A percentile compares a stretch with the other conserved stretches of the same genome.
These are phyloP conservation scores for Parotia lawesii DNA, from an alignment of 2,113 vertebrate genomes.

Conservation along the genomic window DNA sequence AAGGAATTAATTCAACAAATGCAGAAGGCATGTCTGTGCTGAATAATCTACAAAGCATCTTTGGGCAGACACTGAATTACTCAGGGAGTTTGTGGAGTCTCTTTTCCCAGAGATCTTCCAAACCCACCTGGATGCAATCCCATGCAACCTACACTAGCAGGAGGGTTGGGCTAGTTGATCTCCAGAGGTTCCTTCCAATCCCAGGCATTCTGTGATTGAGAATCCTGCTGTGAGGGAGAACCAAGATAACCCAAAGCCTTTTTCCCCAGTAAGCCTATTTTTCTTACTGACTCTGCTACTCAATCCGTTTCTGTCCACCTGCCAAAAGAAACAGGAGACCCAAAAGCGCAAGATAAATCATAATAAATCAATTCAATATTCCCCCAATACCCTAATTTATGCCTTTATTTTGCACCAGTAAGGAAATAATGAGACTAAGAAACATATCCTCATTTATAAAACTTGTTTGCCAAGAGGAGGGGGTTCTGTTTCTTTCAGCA, in stretches of 20 bases:
- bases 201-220: neutral
- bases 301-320: neutral
- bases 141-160: neutral
- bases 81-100: neutral
- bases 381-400: neutral
- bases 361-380: neutral
- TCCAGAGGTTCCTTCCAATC: neutral
- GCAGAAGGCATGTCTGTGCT: neutral
- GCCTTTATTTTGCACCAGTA: neutral
- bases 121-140: neutral
- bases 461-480: neutral
- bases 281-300: neutral
- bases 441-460: slow-evolving; percentile 8
- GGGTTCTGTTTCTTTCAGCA: neutral
- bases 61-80: neutral
- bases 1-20: neutral
- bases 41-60: neutral
- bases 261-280: neutral
- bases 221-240: neutral
- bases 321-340: neutral
- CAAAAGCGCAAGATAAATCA: neutral
- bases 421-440: slow-evolving; percentile 47
- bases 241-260: neutral
- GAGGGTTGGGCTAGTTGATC: too few species aligned
- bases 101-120: neutral